phyloP scores from a whole-genome alignment of 2,113 vertebrate genomes.

The Marmota flaviventris region DNA sequence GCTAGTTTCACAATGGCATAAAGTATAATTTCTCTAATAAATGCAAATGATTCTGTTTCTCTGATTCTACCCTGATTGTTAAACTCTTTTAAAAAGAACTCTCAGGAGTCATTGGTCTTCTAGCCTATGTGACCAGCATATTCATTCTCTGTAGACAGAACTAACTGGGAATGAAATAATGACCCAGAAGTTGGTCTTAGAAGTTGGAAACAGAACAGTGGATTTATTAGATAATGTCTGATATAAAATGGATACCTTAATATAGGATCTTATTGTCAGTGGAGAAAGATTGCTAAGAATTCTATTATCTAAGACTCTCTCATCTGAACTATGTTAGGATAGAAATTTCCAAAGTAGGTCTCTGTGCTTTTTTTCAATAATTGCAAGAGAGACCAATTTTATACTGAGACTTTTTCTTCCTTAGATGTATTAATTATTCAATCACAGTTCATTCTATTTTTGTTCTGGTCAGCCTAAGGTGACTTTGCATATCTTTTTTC shows the following conservation, averaged over 20 bases:
- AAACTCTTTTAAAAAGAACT: neutral
- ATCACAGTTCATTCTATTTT: neutral
- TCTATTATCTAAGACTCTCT: neutral
- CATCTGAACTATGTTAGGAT: neutral
- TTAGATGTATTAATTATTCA: conserved; percentile 7
- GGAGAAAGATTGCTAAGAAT: conserved; percentile 5
- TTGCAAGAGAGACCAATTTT: neutral
- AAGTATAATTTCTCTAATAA: neutral
- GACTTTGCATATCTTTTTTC: conserved; percentile 18
- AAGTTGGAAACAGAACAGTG: conserved; percentile 21
- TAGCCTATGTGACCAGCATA: neutral
- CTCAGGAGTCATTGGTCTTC: neutral
- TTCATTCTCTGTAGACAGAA: neutral
- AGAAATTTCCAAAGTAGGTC: neutral
- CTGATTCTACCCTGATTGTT: neutral
- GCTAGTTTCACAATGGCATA: neutral
- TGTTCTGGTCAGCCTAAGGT: neutral
- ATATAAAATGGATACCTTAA: conserved; percentile 37
- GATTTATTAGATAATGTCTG: neutral
- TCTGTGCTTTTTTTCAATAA: neutral
- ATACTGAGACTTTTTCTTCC: neutral
- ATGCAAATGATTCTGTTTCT: neutral
- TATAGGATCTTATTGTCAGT: neutral
- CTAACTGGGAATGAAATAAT: neutral
- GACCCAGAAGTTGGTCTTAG: conserved; percentile 5